phyloP scores from a whole-genome alignment of 2,888 invertebrate species.

The Ypsolopha sequella region DNA sequence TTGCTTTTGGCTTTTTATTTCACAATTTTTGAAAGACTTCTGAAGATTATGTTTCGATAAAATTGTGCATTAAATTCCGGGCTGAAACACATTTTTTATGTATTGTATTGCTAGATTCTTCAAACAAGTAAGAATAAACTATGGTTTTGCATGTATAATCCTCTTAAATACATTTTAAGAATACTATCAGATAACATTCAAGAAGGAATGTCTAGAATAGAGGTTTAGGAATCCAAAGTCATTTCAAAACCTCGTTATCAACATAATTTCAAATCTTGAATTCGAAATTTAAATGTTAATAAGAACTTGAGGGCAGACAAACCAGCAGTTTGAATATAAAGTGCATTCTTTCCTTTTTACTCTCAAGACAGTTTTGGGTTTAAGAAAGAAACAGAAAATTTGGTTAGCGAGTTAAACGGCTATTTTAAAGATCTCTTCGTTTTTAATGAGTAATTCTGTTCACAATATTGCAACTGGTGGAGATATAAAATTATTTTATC shows the following conservation, averaged over 20 bases:
- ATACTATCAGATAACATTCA: background rate
- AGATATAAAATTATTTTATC: background rate
- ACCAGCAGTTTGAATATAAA: conserved; percentile 1
- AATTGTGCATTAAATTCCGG: too few species aligned
- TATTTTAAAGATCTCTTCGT: background rate
- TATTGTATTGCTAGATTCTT: too few species aligned
- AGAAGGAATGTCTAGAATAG: background rate
- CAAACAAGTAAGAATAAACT: too few species aligned
- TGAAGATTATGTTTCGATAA: too few species aligned
- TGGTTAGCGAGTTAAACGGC: background rate
- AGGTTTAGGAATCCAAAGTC: background rate
- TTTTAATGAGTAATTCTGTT: background rate
- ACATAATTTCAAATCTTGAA: conserved; percentile 9
- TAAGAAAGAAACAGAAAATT: too few species aligned
- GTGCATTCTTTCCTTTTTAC: conserved; percentile 4
- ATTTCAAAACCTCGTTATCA: background rate
- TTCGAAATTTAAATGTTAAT: conserved; percentile 11
- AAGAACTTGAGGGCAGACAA: background rate
- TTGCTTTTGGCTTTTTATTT: too few species aligned
- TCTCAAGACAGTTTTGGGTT: too few species aligned
- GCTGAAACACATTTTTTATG: too few species aligned
- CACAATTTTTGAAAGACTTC: too few species aligned
- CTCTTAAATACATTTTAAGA: too few species aligned
- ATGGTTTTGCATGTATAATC: too few species aligned
- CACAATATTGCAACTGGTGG: background rate